Percentiles rank a stretch among this genome's conserved stretches.
Evolutionary conservation across 2,888 invertebrate genomes (phyloP).

Genomic region (Tribolium freemani): DNA sequence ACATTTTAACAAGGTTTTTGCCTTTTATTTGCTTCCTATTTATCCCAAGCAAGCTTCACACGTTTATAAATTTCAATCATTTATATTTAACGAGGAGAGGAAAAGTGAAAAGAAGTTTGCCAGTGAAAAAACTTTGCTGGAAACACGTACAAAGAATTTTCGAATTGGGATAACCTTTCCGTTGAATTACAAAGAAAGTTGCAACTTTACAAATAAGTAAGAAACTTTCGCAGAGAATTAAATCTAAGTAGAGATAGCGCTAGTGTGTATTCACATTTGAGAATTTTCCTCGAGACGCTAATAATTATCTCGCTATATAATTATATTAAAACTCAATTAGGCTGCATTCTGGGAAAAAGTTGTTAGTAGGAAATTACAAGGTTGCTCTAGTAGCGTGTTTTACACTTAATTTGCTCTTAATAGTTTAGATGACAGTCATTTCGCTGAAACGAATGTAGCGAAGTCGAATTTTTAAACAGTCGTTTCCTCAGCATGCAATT

Average conservation of each 20-base stretch:
- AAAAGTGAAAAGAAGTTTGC: constrained; percentile 32
- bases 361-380: constrained; percentile 54
- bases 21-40: not conserved
- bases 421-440: constrained; percentile 36
- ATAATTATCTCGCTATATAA: constrained; percentile 57
- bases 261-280: constrained; percentile 9
- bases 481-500: constrained; percentile 21
- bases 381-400: constrained; percentile 43
- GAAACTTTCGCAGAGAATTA: constrained; percentile 33
- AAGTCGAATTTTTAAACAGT: constrained; percentile 23
- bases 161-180: constrained; percentile 38
- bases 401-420: constrained; percentile 42
- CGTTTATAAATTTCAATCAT: constrained; percentile 31
- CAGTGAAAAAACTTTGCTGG: constrained; percentile 26
- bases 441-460: constrained; percentile 5
- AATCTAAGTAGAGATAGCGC: constrained; percentile 26
- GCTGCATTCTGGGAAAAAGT: constrained; percentile 55
- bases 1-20: constrained; percentile 2
- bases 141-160: constrained; percentile 42
- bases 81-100: constrained; percentile 36
- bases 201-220: constrained; percentile 38
- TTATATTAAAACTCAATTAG: constrained; percentile 59
- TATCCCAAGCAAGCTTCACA: not conserved
- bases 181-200: constrained; percentile 39
- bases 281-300: constrained; percentile 44